phyloP scores from a whole-genome alignment of 2,797 vertebrate genomes.

The Peromyscus attwateri region DNA sequence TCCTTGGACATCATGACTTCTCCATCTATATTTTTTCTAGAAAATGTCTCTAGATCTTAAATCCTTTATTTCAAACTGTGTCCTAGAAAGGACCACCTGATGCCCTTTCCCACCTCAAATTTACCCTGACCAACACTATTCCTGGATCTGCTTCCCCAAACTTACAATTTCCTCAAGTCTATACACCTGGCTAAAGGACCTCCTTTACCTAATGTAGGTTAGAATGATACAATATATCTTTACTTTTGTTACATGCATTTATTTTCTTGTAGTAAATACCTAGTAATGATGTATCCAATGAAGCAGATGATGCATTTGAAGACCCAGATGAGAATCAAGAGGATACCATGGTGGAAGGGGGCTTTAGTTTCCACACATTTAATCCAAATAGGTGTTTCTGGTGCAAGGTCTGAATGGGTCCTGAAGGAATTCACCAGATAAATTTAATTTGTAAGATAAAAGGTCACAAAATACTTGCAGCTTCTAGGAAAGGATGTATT shows the following conservation, averaged over 20 bases:
- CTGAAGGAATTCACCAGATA: conserved; percentile 54
- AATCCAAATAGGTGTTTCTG: conserved; percentile 51
- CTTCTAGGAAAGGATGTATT: conserved; percentile 75
- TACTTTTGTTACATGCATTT: conserved; percentile 3
- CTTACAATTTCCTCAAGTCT: not conserved
- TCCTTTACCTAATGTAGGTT: not conserved
- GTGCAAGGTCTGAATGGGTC: conserved; percentile 62
- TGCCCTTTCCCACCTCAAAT: not conserved
- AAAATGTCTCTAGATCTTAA: not conserved
- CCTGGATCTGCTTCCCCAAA: not conserved
- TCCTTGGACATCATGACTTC: not conserved
- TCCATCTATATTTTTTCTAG: not conserved
- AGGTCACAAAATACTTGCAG: conserved; percentile 53
- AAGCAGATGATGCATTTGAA: conserved; percentile 75
- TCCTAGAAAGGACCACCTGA: not conserved
- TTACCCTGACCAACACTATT: not conserved
- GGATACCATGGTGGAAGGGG: conserved; percentile 11
- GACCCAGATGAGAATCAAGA: conserved; percentile 75
- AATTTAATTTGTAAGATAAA: conserved; percentile 50
- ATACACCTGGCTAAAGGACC: not conserved
- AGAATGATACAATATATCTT: not conserved
- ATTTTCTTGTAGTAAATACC: conserved; percentile 12
- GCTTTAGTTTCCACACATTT: conserved; percentile 5
- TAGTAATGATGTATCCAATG: not conserved
- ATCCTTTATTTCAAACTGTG: not conserved